Base-by-base conservation (phyloP, 2,888 invertebrate species). In the Drosophila eohydei region DNA sequence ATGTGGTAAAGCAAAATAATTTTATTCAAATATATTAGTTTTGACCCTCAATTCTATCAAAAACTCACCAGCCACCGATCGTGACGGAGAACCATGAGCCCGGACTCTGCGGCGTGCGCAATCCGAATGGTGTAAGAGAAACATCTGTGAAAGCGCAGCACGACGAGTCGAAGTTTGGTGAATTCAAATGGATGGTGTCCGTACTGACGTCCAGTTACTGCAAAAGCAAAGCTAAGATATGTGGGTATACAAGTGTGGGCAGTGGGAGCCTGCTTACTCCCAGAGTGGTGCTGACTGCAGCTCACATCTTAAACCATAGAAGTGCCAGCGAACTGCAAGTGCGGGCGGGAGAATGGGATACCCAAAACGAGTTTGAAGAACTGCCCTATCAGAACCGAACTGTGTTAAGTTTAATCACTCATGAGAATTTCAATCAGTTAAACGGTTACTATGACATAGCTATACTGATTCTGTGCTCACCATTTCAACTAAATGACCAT, bases 371-470 rank as follows among this genome's bases (percentile, higher is more conserved):
- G 2, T 1, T 0, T 6, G 78, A 81, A 16, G 96, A 4, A 0
- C 14, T 93, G 64, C 94, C 94, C 0, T 95, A 96, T 90, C 95
- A 96, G 83, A 96, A 96, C 83, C 93, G 95, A 1, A 91, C 93
- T 0, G 96, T 96, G 0, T 92, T 92, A 3, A 92, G 95, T 14
- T n/a, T 48, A 0, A 91, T 94, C 0, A 85, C 94, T 0, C 96
- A 97, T 84, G 94, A 95, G 0, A 2, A 12, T 1, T 80, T 58
- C 7, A 8, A 48, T 21, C 0, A 0, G 0, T 0, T 2, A 16
- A 93, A 94, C 38, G 96, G 94, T 76, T 94, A 95, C 93, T 95
- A 97, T 91, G 97, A 97, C 87, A 93, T 96, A 7, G 97, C 96
- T 0, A 87, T 97, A 0, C 92, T 97, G 0, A 94, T 96, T 82